phyloP scores from a whole-genome alignment of 2,888 invertebrate genomes.

The Tipula confusa region DNA sequence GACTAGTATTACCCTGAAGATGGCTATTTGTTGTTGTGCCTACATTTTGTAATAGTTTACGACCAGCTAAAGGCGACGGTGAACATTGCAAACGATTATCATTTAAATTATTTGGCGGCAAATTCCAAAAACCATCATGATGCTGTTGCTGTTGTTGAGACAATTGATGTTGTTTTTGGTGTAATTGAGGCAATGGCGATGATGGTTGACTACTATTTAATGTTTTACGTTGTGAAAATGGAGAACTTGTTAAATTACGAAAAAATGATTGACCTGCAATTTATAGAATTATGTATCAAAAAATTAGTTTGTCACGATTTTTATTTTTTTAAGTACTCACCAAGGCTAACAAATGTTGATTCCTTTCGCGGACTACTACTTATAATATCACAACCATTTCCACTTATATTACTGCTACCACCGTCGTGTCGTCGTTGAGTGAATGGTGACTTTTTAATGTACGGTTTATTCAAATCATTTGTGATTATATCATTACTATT shows the following conservation, averaged over 20 bases:
- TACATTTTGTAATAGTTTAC: conserved; percentile 42
- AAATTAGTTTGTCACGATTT: not conserved
- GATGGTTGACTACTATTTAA: conserved; percentile 38
- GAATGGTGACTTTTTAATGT: conserved; percentile 47
- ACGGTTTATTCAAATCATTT: conserved; percentile 39
- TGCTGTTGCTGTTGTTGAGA: not conserved
- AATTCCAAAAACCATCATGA: conserved; percentile 34
- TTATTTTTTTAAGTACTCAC: conserved; percentile 37
- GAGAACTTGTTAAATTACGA: conserved; percentile 48
- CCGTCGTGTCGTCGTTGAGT: conserved; percentile 32
- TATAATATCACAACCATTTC: conserved; percentile 35
- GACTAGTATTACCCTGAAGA: conserved; percentile 67
- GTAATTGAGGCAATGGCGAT: conserved; percentile 35
- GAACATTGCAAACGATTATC: conserved; percentile 31
- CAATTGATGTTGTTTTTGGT: not conserved
- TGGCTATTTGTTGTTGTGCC: conserved; percentile 39
- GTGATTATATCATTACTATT: not conserved
- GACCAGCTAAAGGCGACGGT: conserved; percentile 36
- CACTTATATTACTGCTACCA: not conserved
- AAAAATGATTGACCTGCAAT: conserved; percentile 44
- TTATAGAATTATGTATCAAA: not conserved
- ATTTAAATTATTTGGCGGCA: conserved; percentile 35
- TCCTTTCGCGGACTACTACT: conserved; percentile 44
- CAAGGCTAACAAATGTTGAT: conserved; percentile 47
- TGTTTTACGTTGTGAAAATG: conserved; percentile 47